Conservation (phyloP, 2,888 invertebrate genomes). For the Marronus borbonicus region DNA sequence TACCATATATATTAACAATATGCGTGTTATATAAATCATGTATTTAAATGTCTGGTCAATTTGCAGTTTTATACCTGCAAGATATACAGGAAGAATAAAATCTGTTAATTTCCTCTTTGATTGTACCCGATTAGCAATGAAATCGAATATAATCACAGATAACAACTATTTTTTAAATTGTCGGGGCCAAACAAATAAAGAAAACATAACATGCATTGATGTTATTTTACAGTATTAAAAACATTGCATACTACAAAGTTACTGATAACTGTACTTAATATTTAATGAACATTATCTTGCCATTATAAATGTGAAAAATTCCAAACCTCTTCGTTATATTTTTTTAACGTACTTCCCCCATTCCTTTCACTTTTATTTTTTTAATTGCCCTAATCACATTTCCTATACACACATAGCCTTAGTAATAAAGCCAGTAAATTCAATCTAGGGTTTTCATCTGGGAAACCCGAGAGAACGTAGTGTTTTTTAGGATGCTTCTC, state of each 20-base stretch:
- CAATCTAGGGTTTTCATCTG: constrained; percentile 36
- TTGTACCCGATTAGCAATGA: constrained; percentile 17
- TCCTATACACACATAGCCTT: constrained; percentile 48
- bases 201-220: background rate
- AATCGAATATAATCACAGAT: background rate
- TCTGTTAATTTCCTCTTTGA: background rate
- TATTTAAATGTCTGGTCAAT: constrained; percentile 51
- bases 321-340: constrained; percentile 37
- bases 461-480: constrained; percentile 35
- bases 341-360: background rate
- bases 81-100: background rate
- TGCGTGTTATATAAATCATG: constrained; percentile 18
- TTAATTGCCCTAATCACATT: constrained; percentile 40
- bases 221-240: constrained; percentile 47
- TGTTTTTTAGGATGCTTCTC: constrained; percentile 47
- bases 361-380: constrained; percentile 27
- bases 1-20: constrained; percentile 41
- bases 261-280: constrained; percentile 48
- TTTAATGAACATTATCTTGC: constrained; percentile 48
- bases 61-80: constrained; percentile 30
- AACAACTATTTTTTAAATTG: constrained; percentile 20
- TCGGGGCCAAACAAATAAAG: constrained; percentile 39
- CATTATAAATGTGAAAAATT: constrained; percentile 47
- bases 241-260: constrained; percentile 10
- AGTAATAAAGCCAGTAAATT: constrained; percentile 52